Base-by-base conservation (phyloP, 2,797 vertebrate genomes). In the Myotis vivesi region DNA sequence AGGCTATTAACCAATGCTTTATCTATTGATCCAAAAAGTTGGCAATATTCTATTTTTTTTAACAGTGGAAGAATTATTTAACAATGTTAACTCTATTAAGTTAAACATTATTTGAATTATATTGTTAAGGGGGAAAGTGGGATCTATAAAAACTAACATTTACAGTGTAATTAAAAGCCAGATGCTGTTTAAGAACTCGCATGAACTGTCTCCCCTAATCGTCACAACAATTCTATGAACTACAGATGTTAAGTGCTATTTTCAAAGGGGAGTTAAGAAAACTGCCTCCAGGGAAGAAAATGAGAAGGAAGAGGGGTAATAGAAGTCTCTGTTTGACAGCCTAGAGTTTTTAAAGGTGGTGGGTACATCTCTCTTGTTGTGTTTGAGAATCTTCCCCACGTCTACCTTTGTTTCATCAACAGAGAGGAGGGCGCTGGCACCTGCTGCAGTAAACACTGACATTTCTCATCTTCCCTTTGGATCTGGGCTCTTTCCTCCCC, bases 101-200 rank as follows among this genome's bases (percentile, higher is more conserved):
- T 92, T 62, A 87, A 94, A 88, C 33, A 85, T 77, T 59, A 77
- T 59, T 89, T 91, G 68, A 93, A 84, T 38, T 51, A 55, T 22
- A 46, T 53, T 38, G 41, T 89, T 71, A 55, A 82, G 71, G 41
- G n/a, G 38, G 68, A 88, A 64, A 85, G 22, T 30, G 53, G 72
- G 19, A 89, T 19, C 22, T 38, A 41, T 28, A 33, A 91, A 77
- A 89, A 89, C 68, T 76, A 73, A 66, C 17, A 49, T 57, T 72
- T 64, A 20, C 69, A 36, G 79, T 69, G 46, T 13, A 46, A 46
- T 68, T 17, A 12, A n/a, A 73, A 77, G 49, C 3, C 9, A 49
- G 41, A 22, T 23, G 17, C 57, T 57, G 3, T 76, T 88, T 57
- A 69, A 94, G 75, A 91, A 71, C 15, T 89, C 44, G 22, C 30